phyloP scores from a whole-genome alignment of 2,888 invertebrate species.

The Drosophila atroscutellata region DNA sequence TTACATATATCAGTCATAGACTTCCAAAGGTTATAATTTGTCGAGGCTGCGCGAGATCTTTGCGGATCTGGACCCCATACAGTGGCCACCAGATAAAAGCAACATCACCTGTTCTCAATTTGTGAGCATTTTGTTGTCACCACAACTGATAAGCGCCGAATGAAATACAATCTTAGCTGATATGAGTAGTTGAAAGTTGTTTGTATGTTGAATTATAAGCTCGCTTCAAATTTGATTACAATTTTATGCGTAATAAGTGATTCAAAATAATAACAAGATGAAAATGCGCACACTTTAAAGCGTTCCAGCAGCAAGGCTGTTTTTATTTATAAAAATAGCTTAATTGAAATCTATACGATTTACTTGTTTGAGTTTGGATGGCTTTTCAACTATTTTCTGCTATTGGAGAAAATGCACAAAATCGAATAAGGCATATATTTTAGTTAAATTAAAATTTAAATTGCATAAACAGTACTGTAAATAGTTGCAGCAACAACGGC shows the following conservation, averaged over 20 bases:
- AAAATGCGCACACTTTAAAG: slow-evolving; percentile 11
- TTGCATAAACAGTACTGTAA: too few species aligned
- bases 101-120: slow-evolving; percentile 12
- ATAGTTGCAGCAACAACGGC: too few species aligned
- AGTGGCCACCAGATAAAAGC: slow-evolving; percentile 4
- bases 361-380: too few species aligned
- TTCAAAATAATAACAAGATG: slow-evolving; percentile 5
- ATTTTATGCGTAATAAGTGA: background rate
- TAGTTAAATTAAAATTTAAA: too few species aligned
- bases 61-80: slow-evolving; percentile 6
- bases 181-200: slow-evolving; percentile 22
- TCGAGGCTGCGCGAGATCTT: slow-evolving; percentile 11
- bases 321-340: too few species aligned
- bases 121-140: background rate
- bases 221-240: slow-evolving; percentile 1
- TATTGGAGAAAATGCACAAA: too few species aligned
- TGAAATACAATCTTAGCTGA: slow-evolving; percentile 6
- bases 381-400: too few species aligned
- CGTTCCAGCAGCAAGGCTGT: slow-evolving; percentile 11
- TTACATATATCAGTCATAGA: slow-evolving; percentile 23
- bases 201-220: slow-evolving; percentile 11
- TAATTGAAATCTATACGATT: too few species aligned
- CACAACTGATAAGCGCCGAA: slow-evolving; percentile 5
- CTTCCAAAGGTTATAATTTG: slow-evolving; percentile 47
- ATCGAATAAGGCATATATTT: too few species aligned